These are phyloP conservation scores for Argyrosomus regius DNA, from an alignment of 2,797 vertebrate genomes.

Conservation along the genomic window DNA sequence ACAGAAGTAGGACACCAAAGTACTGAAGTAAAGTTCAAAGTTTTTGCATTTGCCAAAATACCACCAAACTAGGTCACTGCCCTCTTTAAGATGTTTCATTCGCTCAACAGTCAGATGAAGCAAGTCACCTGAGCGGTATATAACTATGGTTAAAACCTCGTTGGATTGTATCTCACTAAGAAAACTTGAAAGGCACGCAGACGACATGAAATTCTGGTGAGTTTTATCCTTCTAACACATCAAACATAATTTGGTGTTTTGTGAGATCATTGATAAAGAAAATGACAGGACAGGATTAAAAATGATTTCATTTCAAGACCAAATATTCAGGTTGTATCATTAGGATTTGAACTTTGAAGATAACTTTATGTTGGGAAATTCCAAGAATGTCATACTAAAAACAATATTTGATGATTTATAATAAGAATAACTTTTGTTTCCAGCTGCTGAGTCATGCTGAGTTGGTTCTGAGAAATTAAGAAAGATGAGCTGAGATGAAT, in stretches of 20 bases:
- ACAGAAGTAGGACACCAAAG: slow-evolving; percentile 70
- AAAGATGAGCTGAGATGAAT: slow-evolving; percentile 77
- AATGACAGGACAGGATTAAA: not conserved
- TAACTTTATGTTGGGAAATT: not conserved
- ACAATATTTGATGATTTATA: not conserved
- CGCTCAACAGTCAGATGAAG: slow-evolving; percentile 1
- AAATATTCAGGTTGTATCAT: not conserved
- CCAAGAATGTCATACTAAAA: not conserved
- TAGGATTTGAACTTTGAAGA: not conserved
- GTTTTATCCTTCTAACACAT: slow-evolving; percentile 9
- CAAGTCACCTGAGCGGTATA: slow-evolving; percentile 1
- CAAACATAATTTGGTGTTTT: not conserved
- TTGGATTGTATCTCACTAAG: slow-evolving; percentile 24
- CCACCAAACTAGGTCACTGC: slow-evolving; percentile 85
- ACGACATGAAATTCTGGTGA: slow-evolving; percentile 40
- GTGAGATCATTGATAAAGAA: not conserved
- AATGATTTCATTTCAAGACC: not conserved
- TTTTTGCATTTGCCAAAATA: slow-evolving; percentile 59
- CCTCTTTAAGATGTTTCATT: slow-evolving; percentile 64
- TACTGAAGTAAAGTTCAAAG: slow-evolving; percentile 51
- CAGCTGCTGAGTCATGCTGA: slow-evolving; percentile 26
- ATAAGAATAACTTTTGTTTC: not conserved
- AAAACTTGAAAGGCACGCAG: not conserved
- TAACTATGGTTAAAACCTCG: not conserved
- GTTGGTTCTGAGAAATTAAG: slow-evolving; percentile 20